These are phyloP conservation scores for Sebastes hubbsi DNA, from an alignment of 2,797 vertebrate genomes.

Conservation along the genomic window DNA sequence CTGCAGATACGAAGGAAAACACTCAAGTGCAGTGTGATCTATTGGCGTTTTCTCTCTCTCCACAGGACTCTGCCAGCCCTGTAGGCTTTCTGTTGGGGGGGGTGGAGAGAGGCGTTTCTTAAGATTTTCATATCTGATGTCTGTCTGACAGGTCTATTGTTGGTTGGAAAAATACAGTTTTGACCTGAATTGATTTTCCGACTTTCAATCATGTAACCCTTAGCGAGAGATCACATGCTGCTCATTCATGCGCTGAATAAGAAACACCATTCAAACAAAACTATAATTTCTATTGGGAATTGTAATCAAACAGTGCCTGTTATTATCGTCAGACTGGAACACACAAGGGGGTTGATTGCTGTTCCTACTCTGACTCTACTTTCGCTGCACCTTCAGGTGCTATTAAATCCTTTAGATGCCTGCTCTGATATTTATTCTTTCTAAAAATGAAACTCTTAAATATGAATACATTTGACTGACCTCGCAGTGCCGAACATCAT, in stretches of 20 bases:
- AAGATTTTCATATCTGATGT: slow-evolving; percentile 9
- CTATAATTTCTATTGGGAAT: background rate
- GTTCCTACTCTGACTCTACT: background rate
- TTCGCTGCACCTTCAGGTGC: background rate
- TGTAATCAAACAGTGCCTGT: slow-evolving; percentile 11
- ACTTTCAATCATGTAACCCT: slow-evolving; percentile 9
- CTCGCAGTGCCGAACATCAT: background rate
- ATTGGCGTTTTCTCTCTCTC: slow-evolving; percentile 9
- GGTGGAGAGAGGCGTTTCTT: background rate
- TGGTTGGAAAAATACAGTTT: slow-evolving; percentile 3
- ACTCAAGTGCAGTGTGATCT: slow-evolving; percentile 17
- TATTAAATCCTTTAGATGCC: background rate
- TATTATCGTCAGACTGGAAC: background rate
- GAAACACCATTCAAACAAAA: background rate
- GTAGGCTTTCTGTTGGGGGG: background rate
- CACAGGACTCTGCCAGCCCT: background rate
- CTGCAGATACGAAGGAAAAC: slow-evolving; percentile 28
- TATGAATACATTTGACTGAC: background rate
- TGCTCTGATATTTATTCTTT: background rate
- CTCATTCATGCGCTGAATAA: slow-evolving; percentile 21
- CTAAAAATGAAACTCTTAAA: slow-evolving; percentile 6
- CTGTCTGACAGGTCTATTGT: slow-evolving; percentile 9
- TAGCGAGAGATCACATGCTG: slow-evolving; percentile 1
- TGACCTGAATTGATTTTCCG: slow-evolving; percentile 15
- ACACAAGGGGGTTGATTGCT: slow-evolving; percentile 21